phyloP scores from a whole-genome alignment of 2,113 vertebrate genomes.

The Ia io region DNA sequence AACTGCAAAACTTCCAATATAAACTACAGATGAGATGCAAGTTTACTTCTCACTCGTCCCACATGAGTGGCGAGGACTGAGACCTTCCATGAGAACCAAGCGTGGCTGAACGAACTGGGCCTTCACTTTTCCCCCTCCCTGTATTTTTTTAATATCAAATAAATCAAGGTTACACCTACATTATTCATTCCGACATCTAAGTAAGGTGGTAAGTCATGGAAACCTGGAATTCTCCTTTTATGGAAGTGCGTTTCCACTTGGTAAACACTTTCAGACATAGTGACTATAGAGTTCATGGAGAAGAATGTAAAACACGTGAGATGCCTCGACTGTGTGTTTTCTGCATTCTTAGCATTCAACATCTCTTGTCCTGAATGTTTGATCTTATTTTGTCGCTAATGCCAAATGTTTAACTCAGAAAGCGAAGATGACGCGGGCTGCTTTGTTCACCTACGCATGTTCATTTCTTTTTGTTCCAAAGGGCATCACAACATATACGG shows the following conservation, averaged over 20 bases:
- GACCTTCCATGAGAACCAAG: neutral
- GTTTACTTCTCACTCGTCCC: no score
- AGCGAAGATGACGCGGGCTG: neutral
- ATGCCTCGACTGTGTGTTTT: neutral
- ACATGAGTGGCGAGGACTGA: fast-evolving
- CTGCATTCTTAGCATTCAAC: fast-evolving
- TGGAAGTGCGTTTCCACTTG: neutral
- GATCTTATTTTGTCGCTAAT: neutral
- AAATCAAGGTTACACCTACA: neutral
- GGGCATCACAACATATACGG: neutral
- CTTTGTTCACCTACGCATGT: neutral
- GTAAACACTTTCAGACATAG: neutral
- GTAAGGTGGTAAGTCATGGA: neutral
- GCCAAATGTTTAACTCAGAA: neutral
- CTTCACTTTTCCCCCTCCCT: fast-evolving
- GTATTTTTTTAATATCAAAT: neutral
- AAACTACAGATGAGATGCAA: neutral
- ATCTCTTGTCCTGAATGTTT: neutral
- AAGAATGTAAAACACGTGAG: neutral
- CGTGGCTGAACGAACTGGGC: fast-evolving
- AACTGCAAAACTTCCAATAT: neutral
- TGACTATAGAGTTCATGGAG: neutral
- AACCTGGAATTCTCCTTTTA: neutral
- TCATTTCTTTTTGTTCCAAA: neutral
- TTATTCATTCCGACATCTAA: neutral